Base-by-base conservation (phyloP, 1,140 invertebrate genomes). In the Halyomorpha halys region DNA sequence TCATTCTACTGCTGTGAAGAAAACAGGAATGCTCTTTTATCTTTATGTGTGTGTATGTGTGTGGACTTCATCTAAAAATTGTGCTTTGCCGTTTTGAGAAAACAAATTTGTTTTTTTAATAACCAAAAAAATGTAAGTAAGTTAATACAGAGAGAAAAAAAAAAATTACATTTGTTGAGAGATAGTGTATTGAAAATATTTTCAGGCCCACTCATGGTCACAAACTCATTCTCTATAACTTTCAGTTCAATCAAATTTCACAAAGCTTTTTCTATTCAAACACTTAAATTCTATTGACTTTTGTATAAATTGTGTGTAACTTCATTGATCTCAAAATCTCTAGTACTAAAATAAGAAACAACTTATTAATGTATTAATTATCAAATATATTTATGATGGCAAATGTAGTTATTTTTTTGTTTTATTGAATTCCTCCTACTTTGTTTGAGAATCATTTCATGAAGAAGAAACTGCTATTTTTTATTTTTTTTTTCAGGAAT, bases 381-480 rank as follows among this genome's bases (percentile, higher is more conserved):
- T 49, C n/a, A 49, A 49, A 49, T 49, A 49, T 49, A 49, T 49
- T 49, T 49, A 49, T 49, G 47, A 21, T 49, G n/a, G 47, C 47
- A 49, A 49, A 18, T 19, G 16, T 11, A 21, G 11, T 11, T 21
- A 49, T 18, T 49, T n/a, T n/a, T 49, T 6, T n/a, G 5, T 49
- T n/a, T 49, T 49, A 39, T 39, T 39, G 34, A 13, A 39, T 39
- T 11, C 13, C 1, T 39, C 34, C 34, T 3, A n/a, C n/a, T n/a
- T n/a, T n/a, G n/a, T n/a, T n/a, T n/a, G n/a, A n/a, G n/a, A n/a
- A n/a, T n/a, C n/a, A n/a, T n/a, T n/a, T n/a, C n/a, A n/a, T n/a
- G n/a, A n/a, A n/a, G n/a, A n/a, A n/a, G n/a, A n/a, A n/a, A n/a
- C n/a, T n/a, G n/a, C n/a, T n/a, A n/a, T n/a, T n/a, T n/a, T n/a